Conservation (phyloP, 2,888 invertebrate species). For the Clistopyga incitator region DNA sequence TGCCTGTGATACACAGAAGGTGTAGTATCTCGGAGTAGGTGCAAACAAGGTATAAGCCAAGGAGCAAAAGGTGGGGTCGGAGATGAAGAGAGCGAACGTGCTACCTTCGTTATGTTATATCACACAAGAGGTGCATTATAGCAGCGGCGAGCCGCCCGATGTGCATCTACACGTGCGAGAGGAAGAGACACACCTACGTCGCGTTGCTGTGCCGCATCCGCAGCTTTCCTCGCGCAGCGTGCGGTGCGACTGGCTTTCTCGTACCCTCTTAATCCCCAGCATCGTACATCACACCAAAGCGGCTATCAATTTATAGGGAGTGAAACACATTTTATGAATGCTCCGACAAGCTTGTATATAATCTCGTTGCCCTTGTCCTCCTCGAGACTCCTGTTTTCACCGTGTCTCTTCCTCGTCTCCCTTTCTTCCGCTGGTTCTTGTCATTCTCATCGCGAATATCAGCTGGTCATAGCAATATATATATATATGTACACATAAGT, state of each 20-base stretch:
- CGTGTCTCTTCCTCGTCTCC: conserved; percentile 32
- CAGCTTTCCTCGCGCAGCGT: conserved; percentile 59
- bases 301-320: conserved; percentile 78
- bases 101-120: conserved; percentile 42
- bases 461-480: conserved; percentile 5
- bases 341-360: conserved; percentile 72
- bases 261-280: conserved; percentile 69
- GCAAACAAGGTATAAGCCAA: conserved; percentile 31
- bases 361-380: conserved; percentile 63
- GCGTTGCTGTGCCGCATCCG: conserved; percentile 23
- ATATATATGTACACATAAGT: background rate
- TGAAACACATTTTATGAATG: conserved; percentile 77
- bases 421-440: conserved; percentile 27
- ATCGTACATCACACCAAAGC: conserved; percentile 69
- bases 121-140: conserved; percentile 40
- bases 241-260: conserved; percentile 49
- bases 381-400: conserved; percentile 70
- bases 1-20: background rate
- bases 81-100: conserved; percentile 25
- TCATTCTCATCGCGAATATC: conserved; percentile 39
- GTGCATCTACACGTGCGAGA: conserved; percentile 19
- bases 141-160: background rate
- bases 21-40: conserved; percentile 24
- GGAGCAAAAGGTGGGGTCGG: background rate
- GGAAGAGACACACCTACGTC: conserved; percentile 27